These are phyloP conservation scores for Apocheima hispidaria DNA, from an alignment of 2,888 invertebrate genomes.

Conservation along the genomic window DNA sequence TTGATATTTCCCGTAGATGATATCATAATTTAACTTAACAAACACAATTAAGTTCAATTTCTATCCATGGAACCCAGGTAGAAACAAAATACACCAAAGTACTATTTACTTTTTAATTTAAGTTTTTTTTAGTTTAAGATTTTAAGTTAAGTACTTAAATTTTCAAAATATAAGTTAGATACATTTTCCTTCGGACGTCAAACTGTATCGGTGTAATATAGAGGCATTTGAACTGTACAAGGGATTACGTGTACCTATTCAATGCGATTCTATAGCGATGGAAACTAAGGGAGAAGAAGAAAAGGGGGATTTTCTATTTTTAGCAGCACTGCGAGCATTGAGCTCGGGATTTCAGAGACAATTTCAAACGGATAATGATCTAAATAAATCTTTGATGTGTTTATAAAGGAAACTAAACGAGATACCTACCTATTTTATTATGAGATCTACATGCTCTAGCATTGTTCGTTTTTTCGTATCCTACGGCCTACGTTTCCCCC, in stretches of 20 bases:
- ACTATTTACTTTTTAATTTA: too few relatives aligned
- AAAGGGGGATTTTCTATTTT: conserved; percentile 13
- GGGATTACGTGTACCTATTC: conserved; percentile 9
- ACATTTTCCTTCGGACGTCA: not conserved
- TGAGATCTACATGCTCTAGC: too few relatives aligned
- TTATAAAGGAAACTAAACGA: not conserved
- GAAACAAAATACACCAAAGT: too few relatives aligned
- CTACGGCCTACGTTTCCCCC: too few relatives aligned
- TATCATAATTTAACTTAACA: too few relatives aligned
- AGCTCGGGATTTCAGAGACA: not conserved
- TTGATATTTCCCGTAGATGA: too few relatives aligned
- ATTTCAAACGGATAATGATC: not conserved
- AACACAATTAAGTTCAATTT: too few relatives aligned
- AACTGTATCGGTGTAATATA: not conserved
- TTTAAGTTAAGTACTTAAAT: not conserved
- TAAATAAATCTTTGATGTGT: not conserved
- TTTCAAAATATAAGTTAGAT: not conserved
- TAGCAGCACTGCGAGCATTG: not conserved
- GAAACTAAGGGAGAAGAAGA: not conserved
- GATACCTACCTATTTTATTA: not conserved
- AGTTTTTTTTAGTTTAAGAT: too few relatives aligned
- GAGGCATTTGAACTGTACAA: conserved; percentile 6
- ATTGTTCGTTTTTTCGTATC: too few relatives aligned
- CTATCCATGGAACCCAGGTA: too few relatives aligned
- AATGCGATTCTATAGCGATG: conserved; percentile 3